A percentile compares a stretch with the other conserved stretches of the same genome.
phyloP scores from a whole-genome alignment of 2,113 vertebrate species.

The Prionailurus bengalensis region DNA sequence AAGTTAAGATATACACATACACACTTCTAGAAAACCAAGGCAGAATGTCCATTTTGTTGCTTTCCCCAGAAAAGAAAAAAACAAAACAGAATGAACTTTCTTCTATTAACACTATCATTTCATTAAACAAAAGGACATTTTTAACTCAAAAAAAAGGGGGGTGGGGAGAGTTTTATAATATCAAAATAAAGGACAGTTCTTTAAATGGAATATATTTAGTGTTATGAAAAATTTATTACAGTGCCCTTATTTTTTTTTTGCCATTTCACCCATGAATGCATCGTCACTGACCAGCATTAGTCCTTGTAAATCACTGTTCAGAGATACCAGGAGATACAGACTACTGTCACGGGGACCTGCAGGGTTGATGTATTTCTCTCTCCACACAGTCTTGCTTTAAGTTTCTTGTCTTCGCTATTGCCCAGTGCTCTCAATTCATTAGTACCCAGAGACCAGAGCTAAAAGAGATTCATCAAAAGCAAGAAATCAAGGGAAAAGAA shows the following conservation, averaged over 20 bases:
- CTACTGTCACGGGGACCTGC: neutral
- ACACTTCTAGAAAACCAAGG: neutral
- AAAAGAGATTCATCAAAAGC: neutral
- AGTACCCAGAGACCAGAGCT: neutral
- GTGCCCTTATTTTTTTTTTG: neutral
- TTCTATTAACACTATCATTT: neutral
- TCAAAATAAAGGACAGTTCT: neutral
- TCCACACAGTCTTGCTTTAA: neutral
- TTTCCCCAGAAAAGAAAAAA: conserved; percentile 27
- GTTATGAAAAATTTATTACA: neutral
- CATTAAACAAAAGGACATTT: neutral
- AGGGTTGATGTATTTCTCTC: neutral
- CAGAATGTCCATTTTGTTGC: neutral
- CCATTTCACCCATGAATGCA: neutral
- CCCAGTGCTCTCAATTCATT: neutral
- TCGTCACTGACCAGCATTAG: neutral
- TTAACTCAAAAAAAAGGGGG: neutral
- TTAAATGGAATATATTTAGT: neutral
- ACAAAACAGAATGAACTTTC: neutral
- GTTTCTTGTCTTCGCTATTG: neutral
- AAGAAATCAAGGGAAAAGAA: neutral
- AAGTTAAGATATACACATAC: neutral
- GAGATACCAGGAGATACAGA: neutral
- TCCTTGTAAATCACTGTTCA: neutral
- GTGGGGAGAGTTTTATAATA: neutral